Evolutionary conservation across 1,140 invertebrate species (phyloP), one percentile per base, ranked within the genome.

Genomic region (Nixonia krombeini): DNA sequence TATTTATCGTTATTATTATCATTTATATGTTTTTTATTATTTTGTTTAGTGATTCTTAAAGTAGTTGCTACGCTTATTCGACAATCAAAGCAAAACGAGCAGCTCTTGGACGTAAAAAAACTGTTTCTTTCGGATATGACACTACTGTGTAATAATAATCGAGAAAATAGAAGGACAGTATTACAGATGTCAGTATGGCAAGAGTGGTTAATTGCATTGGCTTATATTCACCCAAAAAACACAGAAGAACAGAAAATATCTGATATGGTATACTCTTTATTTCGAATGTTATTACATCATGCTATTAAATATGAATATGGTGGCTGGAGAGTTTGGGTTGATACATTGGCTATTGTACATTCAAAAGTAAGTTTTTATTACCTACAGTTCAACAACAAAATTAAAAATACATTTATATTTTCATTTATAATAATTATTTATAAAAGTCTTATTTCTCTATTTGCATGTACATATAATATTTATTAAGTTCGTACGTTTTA

Each of bases 121-220:
- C 86, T 97, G 5, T 99, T 99, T 83, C 89, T 99, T 1, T 96
- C 95, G 9, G 97, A 99, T 83, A 96, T 99, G 91, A 99, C 96
- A 2, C 86, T 97, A 45, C 86, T 99, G 10, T 99, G 97, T 82
- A 98, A 97, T 77, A 97, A 97, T 80, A 99, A 97, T 81, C 88
- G 96, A 12, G 97, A 99, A 81, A 99, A 99, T 85, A 86, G 98
- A 41, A 87, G 97, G 64, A 99, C 96, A 0, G 95, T 99, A 1
- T 87, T 99, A 8, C 98, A 99, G 86, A 99, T 99, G 98, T 99
- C 97, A 4, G 98, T 99, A 0, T 99, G 98, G 98, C 98, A 99
- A 86, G 97, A 99, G 80, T 99, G 98, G 98, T 87, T 99, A 0
- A 99, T 99, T 72, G 96, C 96, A 3, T 92, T 99, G 91, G 95